phyloP scores from a whole-genome alignment of 2,113 vertebrate species.

The Nipponia nippon region DNA sequence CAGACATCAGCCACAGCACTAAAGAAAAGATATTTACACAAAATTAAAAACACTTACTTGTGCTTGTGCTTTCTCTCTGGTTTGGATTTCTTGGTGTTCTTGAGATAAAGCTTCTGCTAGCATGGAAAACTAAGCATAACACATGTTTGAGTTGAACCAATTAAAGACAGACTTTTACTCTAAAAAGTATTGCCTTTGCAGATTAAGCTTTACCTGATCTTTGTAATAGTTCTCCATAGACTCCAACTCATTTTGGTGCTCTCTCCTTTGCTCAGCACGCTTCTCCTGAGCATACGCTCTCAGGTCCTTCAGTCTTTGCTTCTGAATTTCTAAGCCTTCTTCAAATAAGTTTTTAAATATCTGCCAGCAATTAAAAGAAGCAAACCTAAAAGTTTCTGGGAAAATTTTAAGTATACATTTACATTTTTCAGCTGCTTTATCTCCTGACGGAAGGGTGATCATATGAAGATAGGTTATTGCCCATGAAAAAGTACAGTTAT shows the following conservation, averaged over 20 bases:
- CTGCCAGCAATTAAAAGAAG: slow-evolving; percentile 56
- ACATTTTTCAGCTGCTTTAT: not conserved
- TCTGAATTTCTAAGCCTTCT: slow-evolving; percentile 91
- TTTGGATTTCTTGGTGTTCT: slow-evolving; percentile 84
- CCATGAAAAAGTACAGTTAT: not conserved
- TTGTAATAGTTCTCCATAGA: slow-evolving; percentile 97
- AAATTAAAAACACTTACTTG: slow-evolving; percentile 73
- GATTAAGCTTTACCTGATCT: slow-evolving; percentile 80
- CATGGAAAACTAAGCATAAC: slow-evolving; percentile 84
- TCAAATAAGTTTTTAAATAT: slow-evolving; percentile 92
- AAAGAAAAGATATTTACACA: not conserved
- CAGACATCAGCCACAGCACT: not conserved
- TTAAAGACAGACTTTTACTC: not conserved
- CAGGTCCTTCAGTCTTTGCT: slow-evolving; percentile 84
- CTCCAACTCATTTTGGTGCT: slow-evolving; percentile 81
- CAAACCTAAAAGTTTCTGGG: not conserved
- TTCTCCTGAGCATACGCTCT: slow-evolving; percentile 82
- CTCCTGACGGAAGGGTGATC: not conserved
- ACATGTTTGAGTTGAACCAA: not conserved
- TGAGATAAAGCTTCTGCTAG: slow-evolving; percentile 87
- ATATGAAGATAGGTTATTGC: not conserved
- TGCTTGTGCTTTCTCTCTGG: slow-evolving; percentile 85
- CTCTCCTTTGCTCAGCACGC: slow-evolving; percentile 77
- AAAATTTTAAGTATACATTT: not conserved
- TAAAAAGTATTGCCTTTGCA: not conserved